Evolutionary conservation across 92 coral and sea anemone genomes (phyloP).

Genomic region (Heteractis magnifica): DNA sequence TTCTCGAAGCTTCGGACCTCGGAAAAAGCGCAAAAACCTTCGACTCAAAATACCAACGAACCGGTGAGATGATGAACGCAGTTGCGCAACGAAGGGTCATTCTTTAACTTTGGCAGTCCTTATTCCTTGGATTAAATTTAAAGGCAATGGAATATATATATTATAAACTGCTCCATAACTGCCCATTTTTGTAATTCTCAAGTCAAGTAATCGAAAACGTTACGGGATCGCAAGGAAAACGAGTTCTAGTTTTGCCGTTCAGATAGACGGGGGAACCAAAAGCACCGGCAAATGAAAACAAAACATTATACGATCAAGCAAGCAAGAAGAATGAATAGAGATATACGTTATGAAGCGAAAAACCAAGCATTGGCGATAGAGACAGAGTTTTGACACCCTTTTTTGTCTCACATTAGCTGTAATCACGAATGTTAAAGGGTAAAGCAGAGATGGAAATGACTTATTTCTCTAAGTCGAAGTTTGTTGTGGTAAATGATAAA

Average conservation of each 20-base stretch:
- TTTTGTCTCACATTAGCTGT: not conserved
- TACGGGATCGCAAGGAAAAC: constrained; percentile 15
- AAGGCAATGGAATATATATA: constrained; percentile 22
- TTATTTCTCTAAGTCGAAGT: constrained; percentile 1
- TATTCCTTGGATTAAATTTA: constrained; percentile 30
- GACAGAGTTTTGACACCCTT: constrained; percentile 26
- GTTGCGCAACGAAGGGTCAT: constrained; percentile 44
- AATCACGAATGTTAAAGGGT: constrained; percentile 6
- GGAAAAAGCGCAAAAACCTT: constrained; percentile 70
- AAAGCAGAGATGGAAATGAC: not conserved
- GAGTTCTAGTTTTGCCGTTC: constrained; percentile 5
- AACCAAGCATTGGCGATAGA: not conserved
- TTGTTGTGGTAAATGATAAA: constrained; percentile 15
- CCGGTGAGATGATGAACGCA: constrained; percentile 79
- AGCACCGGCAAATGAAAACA: constrained; percentile 42
- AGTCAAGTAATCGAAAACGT: constrained; percentile 12
- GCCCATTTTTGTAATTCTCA: constrained; percentile 32
- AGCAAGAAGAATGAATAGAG: constrained; percentile 6
- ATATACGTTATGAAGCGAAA: constrained; percentile 17
- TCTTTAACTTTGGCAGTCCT: not conserved
- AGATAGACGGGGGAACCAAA: constrained; percentile 21
- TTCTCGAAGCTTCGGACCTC: constrained; percentile 93
- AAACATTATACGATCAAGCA: constrained; percentile 16
- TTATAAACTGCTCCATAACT: constrained; percentile 32
- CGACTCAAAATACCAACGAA: constrained; percentile 69